Evolutionary conservation across 2,113 vertebrate genomes (phyloP).

Genomic region (Petromus typicus): DNA sequence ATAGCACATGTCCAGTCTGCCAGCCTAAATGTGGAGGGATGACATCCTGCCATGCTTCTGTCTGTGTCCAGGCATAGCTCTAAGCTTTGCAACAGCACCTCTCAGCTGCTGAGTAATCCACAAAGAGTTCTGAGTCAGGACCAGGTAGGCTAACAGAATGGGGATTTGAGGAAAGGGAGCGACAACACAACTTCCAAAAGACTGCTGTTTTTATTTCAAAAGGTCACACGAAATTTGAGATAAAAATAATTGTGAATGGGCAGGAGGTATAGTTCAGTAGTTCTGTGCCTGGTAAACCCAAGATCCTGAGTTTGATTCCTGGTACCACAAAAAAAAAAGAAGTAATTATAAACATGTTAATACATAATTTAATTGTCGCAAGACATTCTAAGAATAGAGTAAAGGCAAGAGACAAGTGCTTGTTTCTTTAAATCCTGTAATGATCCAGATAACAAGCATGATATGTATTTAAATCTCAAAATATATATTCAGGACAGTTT

Average conservation of each 20-base stretch:
- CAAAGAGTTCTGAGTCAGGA: not conserved
- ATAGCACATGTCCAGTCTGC: conserved; percentile 18
- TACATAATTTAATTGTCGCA: not conserved
- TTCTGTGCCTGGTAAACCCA: too few relatives aligned
- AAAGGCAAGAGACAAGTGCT: not conserved
- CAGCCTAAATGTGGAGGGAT: conserved; percentile 46
- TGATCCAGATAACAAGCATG: not conserved
- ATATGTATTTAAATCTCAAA: not conserved
- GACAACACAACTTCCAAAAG: not conserved
- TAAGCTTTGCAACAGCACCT: not conserved
- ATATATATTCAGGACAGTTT: not conserved
- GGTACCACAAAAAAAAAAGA: too few relatives aligned
- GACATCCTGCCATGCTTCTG: conserved; percentile 20
- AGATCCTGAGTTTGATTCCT: too few relatives aligned
- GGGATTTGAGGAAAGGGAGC: not conserved
- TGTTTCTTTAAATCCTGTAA: not conserved
- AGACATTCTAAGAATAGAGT: not conserved
- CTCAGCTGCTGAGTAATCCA: conserved; percentile 8
- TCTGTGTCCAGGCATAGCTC: conserved; percentile 11
- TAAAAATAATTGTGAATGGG: conserved; percentile 43
- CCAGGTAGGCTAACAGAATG: not conserved
- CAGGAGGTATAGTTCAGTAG: too few relatives aligned
- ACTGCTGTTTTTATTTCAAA: not conserved
- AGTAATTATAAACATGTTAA: not conserved
- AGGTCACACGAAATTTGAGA: not conserved